phyloP scores from a whole-genome alignment of 2,113 vertebrate genomes.

The Austrofundulus limnaeus region DNA sequence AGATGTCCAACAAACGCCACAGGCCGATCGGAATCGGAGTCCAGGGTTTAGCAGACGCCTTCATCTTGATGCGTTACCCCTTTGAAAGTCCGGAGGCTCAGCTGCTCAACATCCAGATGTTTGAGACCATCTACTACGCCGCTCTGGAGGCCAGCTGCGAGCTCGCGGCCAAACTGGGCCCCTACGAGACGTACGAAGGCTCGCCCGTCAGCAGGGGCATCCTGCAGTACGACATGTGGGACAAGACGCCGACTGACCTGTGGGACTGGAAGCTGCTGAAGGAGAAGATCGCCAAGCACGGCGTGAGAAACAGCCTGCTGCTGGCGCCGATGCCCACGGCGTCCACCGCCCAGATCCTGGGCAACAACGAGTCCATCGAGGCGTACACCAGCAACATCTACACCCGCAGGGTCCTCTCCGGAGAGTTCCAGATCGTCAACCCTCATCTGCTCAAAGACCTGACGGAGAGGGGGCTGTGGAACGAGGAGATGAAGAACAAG shows the following conservation, averaged over 20 bases:
- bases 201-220: conserved; percentile 93
- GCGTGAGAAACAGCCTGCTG: conserved; percentile 93
- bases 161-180: conserved; percentile 82
- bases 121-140: conserved; percentile 95
- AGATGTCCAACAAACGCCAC: conserved; percentile 89
- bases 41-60: conserved; percentile 93
- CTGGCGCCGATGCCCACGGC: conserved; percentile 97
- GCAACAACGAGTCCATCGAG: conserved; percentile 97
- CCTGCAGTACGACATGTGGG: conserved; percentile 98
- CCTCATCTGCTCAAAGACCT: conserved; percentile 96
- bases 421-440: conserved; percentile 98
- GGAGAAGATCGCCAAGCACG: conserved; percentile 91
- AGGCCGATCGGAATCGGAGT: conserved; percentile 95
- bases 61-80: conserved; percentile 94
- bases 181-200: conserved; percentile 90
- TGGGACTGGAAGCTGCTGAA: conserved; percentile 92
- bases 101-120: conserved; percentile 91
- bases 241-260: conserved; percentile 86
- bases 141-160: conserved; percentile 94
- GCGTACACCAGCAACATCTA: conserved; percentile 99
- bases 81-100: conserved; percentile 93
- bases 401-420: conserved; percentile 93
- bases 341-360: conserved; percentile 97
- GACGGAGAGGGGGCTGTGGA: conserved; percentile 92
- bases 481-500: conserved; percentile 97